phyloP scores from a whole-genome alignment of 2,113 vertebrate genomes.

The Urocolius indicus region DNA sequence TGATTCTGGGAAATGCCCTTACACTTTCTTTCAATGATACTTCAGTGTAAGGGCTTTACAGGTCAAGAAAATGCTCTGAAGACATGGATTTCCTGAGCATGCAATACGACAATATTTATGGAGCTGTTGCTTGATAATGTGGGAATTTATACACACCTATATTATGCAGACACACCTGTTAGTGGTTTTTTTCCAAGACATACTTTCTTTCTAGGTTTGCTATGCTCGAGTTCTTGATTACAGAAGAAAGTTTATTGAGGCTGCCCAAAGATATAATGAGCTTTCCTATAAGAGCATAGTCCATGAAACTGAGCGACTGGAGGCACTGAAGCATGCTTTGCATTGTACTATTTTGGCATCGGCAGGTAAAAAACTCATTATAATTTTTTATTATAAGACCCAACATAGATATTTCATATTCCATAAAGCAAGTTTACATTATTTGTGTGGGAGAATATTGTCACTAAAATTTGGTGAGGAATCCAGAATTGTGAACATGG shows the following conservation, averaged over 20 bases:
- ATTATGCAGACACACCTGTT: background rate
- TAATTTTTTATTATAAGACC: background rate
- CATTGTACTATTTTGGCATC: conserved; percentile 98
- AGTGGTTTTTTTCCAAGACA: background rate
- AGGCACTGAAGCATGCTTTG: conserved; percentile 95
- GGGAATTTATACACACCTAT: background rate
- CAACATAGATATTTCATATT: background rate
- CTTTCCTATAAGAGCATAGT: conserved; percentile 98
- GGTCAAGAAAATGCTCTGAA: background rate
- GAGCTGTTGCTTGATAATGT: background rate
- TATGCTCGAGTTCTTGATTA: conserved; percentile 97
- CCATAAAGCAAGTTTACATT: background rate
- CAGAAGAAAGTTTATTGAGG: conserved; percentile 98
- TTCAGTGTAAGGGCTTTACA: background rate
- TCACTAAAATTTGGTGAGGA: background rate
- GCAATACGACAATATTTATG: background rate
- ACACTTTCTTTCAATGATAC: background rate
- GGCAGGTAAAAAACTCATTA: conserved; percentile 83
- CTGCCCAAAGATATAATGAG: conserved; percentile 97
- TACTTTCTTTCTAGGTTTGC: conserved; percentile 84
- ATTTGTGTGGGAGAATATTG: background rate
- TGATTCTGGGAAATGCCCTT: background rate
- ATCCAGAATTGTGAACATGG: accelerated
- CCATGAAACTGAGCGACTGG: conserved; percentile 93
- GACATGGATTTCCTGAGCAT: background rate